A percentile compares a stretch with the other conserved stretches of the same genome.
Conservation (phyloP, 2,113 vertebrate genomes). For the Coregonus clupeaformis region DNA sequence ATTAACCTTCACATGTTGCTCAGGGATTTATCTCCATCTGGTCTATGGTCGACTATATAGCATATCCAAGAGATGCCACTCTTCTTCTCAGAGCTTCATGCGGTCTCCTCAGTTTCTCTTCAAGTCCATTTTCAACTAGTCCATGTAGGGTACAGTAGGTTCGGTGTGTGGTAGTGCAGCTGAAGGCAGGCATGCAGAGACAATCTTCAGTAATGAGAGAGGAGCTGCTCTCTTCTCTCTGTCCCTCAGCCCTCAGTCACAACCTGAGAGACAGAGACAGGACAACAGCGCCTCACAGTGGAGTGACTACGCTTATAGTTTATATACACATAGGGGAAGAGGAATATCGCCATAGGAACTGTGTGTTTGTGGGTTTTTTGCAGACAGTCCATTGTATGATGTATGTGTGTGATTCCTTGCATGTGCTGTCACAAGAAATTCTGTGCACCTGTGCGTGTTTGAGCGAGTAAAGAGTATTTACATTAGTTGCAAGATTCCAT, state of each 20-base stretch:
- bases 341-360: not conserved
- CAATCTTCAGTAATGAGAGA: not conserved
- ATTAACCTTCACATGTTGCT: too few relatives aligned
- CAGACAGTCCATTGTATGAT: not conserved
- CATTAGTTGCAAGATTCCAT: not conserved
- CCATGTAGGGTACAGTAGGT: too few relatives aligned
- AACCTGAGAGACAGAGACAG: not conserved
- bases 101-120: too few relatives aligned
- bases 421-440: not conserved
- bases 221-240: not conserved
- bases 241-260: not conserved
- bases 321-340: not conserved
- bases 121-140: too few relatives aligned
- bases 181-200: slow-evolving; percentile 1
- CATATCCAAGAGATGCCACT: too few relatives aligned
- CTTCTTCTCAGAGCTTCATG: too few relatives aligned
- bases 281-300: not conserved
- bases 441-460: not conserved
- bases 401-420: not conserved
- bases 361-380: not conserved
- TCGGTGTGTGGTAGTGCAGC: too few relatives aligned
- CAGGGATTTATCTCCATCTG: too few relatives aligned
- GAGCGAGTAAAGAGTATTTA: not conserved
- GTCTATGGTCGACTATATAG: too few relatives aligned
- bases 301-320: not conserved